Evolutionary conservation across 2,888 invertebrate genomes (phyloP), one percentile per base, ranked within the genome.

Genomic region (Tuberolachnus salignus): DNA sequence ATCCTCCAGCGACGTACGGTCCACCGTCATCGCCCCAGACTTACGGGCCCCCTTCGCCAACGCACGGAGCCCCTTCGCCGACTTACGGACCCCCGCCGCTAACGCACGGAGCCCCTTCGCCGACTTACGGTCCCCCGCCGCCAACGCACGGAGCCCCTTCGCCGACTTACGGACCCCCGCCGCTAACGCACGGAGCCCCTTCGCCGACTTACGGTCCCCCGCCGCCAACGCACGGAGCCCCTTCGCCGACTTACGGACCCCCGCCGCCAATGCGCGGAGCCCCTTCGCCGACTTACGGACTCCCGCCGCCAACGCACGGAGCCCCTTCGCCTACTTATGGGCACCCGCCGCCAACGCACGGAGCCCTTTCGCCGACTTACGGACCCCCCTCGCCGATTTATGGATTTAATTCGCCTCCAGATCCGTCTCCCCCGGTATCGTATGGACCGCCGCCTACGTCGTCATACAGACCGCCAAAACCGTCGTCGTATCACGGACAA

Each of bases 131-230:
- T 10, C 57, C 73, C 1, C 23, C 57, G 3, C n/a, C 6, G n/a
- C 21, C 42, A 19, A 21, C 71, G 16, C 8, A 78, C n/a, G 49
- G 21, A 59, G 14, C 44, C 21, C 23, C 78, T n/a, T 42, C 19
- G 1, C 11, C 34, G 6, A 34, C 61, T 11, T 34, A 71, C 14
- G 46, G n/a, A 34, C 51, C 16, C 34, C 49, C 49, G 1, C 14
- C n/a, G 0, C n/a, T 26, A 3, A 19, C 21, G 13, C 9, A 61
- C 1, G 11, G 13, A 49, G 19, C 16, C n/a, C 72, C 49, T 0
- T 44, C 34, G 0, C 10, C 49, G 9, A 49, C 26, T 1, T 23
- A 70, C 3, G 49, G 10, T 55, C 10, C 70, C 2, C 69, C 67
- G 16, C 46, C 71, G 8, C 13, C 23, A 21, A 11, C 51, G 10